Evolutionary conservation across 2,797 vertebrate genomes (phyloP).

Genomic region (Anomalospiza imberbis): DNA sequence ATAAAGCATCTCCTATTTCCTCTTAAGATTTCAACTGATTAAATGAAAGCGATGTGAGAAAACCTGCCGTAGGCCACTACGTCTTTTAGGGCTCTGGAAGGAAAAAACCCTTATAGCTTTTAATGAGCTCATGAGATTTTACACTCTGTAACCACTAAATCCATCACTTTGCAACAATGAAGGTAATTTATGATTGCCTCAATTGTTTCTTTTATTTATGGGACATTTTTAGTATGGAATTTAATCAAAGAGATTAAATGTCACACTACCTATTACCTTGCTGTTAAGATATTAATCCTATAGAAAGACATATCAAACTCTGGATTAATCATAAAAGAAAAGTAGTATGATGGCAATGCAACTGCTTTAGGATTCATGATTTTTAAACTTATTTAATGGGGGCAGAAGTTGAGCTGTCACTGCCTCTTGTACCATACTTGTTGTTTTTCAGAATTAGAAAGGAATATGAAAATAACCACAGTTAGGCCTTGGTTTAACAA

Average conservation of each 20-base stretch:
- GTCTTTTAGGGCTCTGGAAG: constrained; percentile 17
- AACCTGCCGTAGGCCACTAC: constrained; percentile 12
- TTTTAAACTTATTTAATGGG: constrained; percentile 28
- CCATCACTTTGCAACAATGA: constrained; percentile 63
- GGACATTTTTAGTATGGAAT: constrained; percentile 67
- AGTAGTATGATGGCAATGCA: neutral
- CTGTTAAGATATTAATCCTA: constrained; percentile 68
- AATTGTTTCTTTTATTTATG: constrained; percentile 68
- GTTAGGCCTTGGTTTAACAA: constrained; percentile 6
- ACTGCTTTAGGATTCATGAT: constrained; percentile 43
- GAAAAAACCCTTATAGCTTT: constrained; percentile 31
- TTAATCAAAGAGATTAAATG: constrained; percentile 73
- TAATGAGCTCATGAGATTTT: constrained; percentile 64
- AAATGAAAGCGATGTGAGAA: constrained; percentile 37
- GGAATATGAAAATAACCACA: neutral
- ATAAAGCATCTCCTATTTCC: neutral
- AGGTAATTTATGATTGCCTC: constrained; percentile 61
- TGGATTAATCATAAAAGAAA: constrained; percentile 38
- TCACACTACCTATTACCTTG: constrained; percentile 55
- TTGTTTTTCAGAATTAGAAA: constrained; percentile 16
- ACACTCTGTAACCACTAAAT: constrained; percentile 60
- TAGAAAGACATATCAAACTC: constrained; percentile 46
- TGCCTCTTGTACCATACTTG: neutral
- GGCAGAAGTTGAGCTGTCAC: constrained; percentile 11
- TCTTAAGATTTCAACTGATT: constrained; percentile 23